Evolutionary conservation across 1,140 invertebrate species (phyloP).

Genomic region (Melitaea cinxia): DNA sequence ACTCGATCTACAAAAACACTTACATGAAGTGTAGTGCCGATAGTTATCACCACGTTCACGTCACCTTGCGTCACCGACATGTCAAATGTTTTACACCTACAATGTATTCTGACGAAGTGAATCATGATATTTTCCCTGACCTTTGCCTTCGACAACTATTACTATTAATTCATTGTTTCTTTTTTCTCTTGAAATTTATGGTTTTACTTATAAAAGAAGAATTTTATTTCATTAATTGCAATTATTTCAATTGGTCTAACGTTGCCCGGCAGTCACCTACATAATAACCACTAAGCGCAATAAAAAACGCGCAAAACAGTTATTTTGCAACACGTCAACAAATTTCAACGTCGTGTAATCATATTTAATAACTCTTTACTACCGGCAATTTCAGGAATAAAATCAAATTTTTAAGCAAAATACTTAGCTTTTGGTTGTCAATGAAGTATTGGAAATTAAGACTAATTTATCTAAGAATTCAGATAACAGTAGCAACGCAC

Average conservation of each 20-base stretch:
- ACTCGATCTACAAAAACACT: constrained; percentile 60
- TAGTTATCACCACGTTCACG: constrained; percentile 35
- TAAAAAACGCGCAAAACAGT: not conserved
- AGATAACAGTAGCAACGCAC: constrained; percentile 64
- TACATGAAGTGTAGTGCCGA: constrained; percentile 33
- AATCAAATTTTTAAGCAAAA: not conserved
- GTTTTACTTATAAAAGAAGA: not conserved
- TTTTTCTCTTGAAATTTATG: constrained; percentile 17
- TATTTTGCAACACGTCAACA: too few relatives aligned
- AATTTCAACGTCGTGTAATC: not conserved
- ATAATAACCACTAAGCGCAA: not conserved
- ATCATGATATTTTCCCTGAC: constrained; percentile 41
- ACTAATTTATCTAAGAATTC: constrained; percentile 54
- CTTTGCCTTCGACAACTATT: constrained; percentile 42
- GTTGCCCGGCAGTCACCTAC: not conserved
- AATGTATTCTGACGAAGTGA: constrained; percentile 30
- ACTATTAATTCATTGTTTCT: constrained; percentile 26
- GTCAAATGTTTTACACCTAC: constrained; percentile 28
- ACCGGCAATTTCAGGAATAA: not conserved
- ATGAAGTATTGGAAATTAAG: not conserved
- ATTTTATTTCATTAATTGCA: not conserved
- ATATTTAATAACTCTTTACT: too few relatives aligned
- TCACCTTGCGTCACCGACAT: constrained; percentile 40
- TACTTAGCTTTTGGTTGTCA: not conserved
- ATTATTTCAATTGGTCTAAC: not conserved